A percentile compares a stretch with the other conserved stretches of the same genome.
Conservation (phyloP, 2,113 vertebrate species). For the Bagarius yarrelli region DNA sequence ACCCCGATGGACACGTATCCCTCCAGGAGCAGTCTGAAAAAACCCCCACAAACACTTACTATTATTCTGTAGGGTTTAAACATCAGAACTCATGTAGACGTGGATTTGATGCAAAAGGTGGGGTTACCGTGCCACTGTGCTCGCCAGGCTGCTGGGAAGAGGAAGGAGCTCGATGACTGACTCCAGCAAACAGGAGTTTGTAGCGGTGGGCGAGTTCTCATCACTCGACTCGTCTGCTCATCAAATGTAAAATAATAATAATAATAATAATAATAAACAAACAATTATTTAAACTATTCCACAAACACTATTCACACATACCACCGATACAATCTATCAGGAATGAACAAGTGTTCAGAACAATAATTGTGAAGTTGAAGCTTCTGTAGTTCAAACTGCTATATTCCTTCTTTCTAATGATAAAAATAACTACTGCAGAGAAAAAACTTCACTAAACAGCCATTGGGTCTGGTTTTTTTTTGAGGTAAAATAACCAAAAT, state of each 20-base stretch:
- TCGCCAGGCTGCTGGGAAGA: conserved; percentile 77
- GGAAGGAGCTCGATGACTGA: conserved; percentile 74
- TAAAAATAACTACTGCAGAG: no score
- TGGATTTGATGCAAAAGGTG: not conserved
- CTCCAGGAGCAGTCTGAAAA: conserved; percentile 74
- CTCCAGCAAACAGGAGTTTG: conserved; percentile 68
- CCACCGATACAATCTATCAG: no score
- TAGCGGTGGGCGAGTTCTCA: conserved; percentile 54
- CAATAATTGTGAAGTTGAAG: no score
- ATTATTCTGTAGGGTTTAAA: not conserved
- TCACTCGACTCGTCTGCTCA: conserved; percentile 63
- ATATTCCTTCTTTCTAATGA: no score
- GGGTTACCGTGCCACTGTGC: conserved; percentile 74
- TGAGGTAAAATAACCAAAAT: no score
- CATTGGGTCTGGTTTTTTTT: no score
- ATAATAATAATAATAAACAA: not conserved
- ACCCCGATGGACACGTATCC: conserved; percentile 74
- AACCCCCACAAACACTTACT: not conserved
- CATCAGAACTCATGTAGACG: no score
- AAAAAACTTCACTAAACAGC: no score
- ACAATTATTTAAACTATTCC: not conserved
- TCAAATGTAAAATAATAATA: not conserved
- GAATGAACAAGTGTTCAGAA: no score
- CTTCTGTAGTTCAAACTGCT: no score
- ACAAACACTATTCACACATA: not conserved